These are phyloP conservation scores for Cosmia trapezina DNA, from an alignment of 2,888 invertebrate genomes.

Conservation along the genomic window DNA sequence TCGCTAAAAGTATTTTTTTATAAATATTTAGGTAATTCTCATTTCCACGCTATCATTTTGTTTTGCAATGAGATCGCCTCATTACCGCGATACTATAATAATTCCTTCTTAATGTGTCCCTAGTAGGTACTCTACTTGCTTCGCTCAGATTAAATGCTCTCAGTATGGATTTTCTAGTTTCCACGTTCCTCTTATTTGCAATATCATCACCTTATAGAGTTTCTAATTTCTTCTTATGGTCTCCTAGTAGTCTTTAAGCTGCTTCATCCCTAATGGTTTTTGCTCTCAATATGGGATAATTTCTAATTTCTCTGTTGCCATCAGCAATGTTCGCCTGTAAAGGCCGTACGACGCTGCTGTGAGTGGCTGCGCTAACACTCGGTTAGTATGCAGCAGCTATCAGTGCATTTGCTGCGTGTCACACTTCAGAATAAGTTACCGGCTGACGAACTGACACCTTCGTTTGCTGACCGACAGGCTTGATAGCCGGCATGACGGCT, in stretches of 20 bases:
- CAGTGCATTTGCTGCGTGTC: conserved; percentile 61
- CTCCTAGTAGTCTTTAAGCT: background rate
- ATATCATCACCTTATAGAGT: background rate
- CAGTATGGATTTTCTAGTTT: background rate
- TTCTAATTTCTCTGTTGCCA: conserved; percentile 11
- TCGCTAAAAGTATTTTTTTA: background rate
- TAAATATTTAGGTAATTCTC: background rate
- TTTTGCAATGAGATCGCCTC: background rate
- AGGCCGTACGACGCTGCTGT: background rate
- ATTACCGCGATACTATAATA: background rate
- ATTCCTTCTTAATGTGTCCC: background rate
- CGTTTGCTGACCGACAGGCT: conserved; percentile 19
- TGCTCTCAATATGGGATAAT: background rate
- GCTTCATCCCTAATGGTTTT: background rate
- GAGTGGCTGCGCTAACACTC: conserved; percentile 19
- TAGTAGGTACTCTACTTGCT: background rate
- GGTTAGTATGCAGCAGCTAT: conserved; percentile 55
- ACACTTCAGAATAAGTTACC: conserved; percentile 54
- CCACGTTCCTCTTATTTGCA: background rate
- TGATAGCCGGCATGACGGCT: conserved; percentile 26
- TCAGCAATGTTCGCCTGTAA: conserved; percentile 8
- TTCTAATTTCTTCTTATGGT: background rate
- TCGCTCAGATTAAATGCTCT: background rate
- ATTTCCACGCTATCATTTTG: background rate
- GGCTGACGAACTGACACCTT: conserved; percentile 38